These are phyloP conservation scores for Danio tinwini DNA, from an alignment of 2,797 vertebrate genomes.

Conservation along the genomic window DNA sequence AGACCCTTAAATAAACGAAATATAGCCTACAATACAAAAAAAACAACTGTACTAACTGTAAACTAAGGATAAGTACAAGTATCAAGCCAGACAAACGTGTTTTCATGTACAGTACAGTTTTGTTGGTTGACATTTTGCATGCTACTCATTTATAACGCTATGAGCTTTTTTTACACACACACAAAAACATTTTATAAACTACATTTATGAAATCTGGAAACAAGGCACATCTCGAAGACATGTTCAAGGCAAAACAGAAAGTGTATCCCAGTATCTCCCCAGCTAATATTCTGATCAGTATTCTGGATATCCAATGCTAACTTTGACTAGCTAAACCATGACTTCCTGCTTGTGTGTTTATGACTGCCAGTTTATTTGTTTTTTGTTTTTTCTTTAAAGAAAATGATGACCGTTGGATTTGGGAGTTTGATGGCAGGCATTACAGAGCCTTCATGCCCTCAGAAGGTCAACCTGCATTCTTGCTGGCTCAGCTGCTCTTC, in stretches of 20 bases:
- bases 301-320: background rate
- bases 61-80: background rate
- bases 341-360: background rate
- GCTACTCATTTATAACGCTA: background rate
- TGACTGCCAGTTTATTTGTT: background rate
- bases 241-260: background rate
- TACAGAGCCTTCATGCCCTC: conserved; percentile 53
- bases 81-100: background rate
- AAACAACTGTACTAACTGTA: background rate
- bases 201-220: background rate
- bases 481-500: conserved; percentile 68
- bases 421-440: background rate
- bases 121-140: background rate
- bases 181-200: background rate
- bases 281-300: background rate
- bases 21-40: background rate
- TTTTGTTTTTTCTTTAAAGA: too few species aligned
- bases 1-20: background rate
- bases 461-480: conserved; percentile 78
- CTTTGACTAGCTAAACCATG: background rate
- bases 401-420: background rate
- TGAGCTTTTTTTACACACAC: background rate
- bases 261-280: background rate
- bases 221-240: background rate
- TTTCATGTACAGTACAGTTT: background rate